Evolutionary conservation across 2,113 vertebrate species (phyloP).

Genomic region (Rhea americana): DNA sequence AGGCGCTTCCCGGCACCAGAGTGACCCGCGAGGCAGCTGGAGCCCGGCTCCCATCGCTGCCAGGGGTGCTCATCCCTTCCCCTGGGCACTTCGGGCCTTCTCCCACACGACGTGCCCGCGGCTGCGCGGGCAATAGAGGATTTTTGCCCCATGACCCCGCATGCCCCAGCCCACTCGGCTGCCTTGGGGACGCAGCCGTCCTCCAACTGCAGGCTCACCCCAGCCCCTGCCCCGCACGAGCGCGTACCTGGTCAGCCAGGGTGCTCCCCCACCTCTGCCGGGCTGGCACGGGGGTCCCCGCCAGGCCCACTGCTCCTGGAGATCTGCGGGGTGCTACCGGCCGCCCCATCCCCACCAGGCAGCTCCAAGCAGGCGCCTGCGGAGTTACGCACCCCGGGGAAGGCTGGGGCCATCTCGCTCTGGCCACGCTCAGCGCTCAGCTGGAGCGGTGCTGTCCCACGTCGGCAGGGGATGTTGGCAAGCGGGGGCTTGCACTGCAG

Average conservation of each 20-base stretch:
- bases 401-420: background rate
- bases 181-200: background rate
- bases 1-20: background rate
- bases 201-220: background rate
- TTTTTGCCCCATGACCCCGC: background rate
- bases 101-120: background rate
- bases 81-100: background rate
- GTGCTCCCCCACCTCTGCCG: fast-evolving
- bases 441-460: background rate
- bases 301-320: background rate
- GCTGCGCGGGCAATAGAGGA: background rate
- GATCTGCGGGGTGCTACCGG: background rate
- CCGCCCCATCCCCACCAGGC: fast-evolving
- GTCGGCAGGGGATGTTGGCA: background rate
- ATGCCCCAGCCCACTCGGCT: background rate
- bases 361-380: background rate
- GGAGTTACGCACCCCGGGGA: background rate
- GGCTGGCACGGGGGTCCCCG: background rate
- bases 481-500: background rate
- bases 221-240: background rate
- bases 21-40: background rate
- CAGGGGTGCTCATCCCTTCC: background rate
- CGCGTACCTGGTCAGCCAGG: fast-evolving
- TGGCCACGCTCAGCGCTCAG: fast-evolving
- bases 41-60: background rate